Evolutionary conservation across 1,140 invertebrate species (phyloP).

Genomic region (Drosophila rhopaloa): DNA sequence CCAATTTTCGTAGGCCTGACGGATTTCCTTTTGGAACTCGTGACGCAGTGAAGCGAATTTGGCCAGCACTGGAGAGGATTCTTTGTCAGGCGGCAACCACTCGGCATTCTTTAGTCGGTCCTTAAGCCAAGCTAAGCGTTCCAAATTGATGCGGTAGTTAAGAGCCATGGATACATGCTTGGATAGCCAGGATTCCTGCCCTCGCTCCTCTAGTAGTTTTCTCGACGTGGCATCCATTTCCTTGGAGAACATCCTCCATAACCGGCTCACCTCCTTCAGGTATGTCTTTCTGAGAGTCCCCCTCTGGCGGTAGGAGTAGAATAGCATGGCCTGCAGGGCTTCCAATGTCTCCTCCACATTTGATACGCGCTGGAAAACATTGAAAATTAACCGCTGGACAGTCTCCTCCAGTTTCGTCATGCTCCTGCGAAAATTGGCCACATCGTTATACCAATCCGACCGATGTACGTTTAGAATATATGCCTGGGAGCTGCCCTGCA

Average conservation of each 20-base stretch:
- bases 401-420: conserved; percentile 89
- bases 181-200: conserved; percentile 88
- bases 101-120: conserved; percentile 53
- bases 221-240: conserved; percentile 91
- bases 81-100: conserved; percentile 71
- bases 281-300: conserved; percentile 88
- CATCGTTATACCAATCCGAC: conserved; percentile 85
- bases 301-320: conserved; percentile 87
- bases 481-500: conserved; percentile 86
- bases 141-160: conserved; percentile 64
- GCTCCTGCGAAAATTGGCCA: conserved; percentile 71
- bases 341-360: conserved; percentile 91
- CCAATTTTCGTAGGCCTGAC: conserved; percentile 87
- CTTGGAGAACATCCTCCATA: conserved; percentile 91
- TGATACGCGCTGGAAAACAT: conserved; percentile 88
- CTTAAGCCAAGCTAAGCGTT: conserved; percentile 64
- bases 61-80: conserved; percentile 37
- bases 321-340: conserved; percentile 88
- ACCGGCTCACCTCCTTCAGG: conserved; percentile 87
- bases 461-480: conserved; percentile 90
- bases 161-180: conserved; percentile 87
- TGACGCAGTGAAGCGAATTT: conserved; percentile 64
- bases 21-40: conserved; percentile 62
- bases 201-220: conserved; percentile 87
- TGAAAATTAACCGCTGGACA: conserved; percentile 89